Evolutionary conservation across 2,888 invertebrate genomes (phyloP).

Genomic region (Camptogramma bilineatum): DNA sequence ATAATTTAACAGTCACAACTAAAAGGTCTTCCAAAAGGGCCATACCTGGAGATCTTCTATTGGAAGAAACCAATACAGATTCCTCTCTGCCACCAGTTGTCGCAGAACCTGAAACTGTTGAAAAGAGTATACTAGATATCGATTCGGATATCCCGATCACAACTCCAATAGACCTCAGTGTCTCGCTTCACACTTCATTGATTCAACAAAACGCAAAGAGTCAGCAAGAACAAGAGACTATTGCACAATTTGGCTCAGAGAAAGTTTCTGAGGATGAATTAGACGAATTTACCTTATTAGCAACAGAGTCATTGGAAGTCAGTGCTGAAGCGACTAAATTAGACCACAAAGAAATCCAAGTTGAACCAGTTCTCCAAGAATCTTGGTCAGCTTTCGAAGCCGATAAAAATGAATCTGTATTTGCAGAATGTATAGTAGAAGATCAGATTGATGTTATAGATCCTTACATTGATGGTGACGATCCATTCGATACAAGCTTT

Average conservation of each 20-base stretch:
- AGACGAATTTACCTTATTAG: conserved; percentile 91
- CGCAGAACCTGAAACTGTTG: conserved; percentile 86
- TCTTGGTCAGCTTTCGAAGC: conserved; percentile 89
- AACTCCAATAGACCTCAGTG: conserved; percentile 89
- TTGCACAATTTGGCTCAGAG: conserved; percentile 42
- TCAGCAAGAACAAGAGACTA: conserved; percentile 45
- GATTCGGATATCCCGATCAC: conserved; percentile 89
- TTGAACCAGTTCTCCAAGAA: conserved; percentile 77
- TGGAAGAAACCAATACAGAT: conserved; percentile 85
- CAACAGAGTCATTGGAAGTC: conserved; percentile 89
- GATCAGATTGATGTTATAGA: conserved; percentile 77
- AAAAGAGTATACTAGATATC: conserved; percentile 90
- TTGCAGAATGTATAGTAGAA: conserved; percentile 77
- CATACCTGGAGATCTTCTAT: conserved; percentile 88
- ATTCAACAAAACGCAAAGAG: conserved; percentile 74
- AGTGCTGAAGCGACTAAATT: conserved; percentile 82
- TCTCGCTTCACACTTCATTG: conserved; percentile 85
- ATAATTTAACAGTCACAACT: conserved; percentile 88
- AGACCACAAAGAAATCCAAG: conserved; percentile 70
- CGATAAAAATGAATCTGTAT: conserved; percentile 75
- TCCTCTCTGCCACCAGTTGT: conserved; percentile 47
- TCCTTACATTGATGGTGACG: conserved; percentile 86
- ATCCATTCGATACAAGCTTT: conserved; percentile 95
- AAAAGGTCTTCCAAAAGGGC: conserved; percentile 82
- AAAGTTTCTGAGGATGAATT: conserved; percentile 86